phyloP scores from a whole-genome alignment of 2,888 invertebrate species.

The Drosophila barbarae region DNA sequence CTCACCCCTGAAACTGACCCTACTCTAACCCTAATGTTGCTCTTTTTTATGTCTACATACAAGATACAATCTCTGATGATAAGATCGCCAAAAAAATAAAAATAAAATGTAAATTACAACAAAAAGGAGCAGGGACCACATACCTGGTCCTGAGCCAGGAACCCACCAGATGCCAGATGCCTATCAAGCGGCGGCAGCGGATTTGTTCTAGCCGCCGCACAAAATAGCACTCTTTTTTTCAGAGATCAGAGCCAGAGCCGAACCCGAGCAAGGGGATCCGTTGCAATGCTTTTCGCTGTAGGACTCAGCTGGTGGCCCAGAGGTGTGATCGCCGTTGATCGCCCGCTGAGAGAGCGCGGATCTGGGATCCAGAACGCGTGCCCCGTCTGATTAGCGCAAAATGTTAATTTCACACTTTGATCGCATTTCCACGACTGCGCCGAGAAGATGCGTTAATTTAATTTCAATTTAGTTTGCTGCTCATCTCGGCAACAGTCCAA shows the following conservation, averaged over 20 bases:
- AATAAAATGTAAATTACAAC: constrained; percentile 65
- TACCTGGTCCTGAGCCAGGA: background rate
- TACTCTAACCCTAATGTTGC: constrained; percentile 1
- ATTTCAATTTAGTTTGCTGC: constrained; percentile 72
- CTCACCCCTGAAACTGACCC: constrained; percentile 1
- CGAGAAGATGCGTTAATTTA: constrained; percentile 66
- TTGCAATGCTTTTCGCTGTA: background rate
- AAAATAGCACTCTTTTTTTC: constrained; percentile 4
- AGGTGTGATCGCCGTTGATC: constrained; percentile 7
- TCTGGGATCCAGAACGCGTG: constrained; percentile 52
- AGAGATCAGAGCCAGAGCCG: background rate
- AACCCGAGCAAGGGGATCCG: background rate
- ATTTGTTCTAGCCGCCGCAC: constrained; percentile 57
- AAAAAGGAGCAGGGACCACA: constrained; percentile 42
- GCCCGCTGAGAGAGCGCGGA: constrained; percentile 20
- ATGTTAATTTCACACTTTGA: constrained; percentile 76
- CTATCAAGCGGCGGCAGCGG: constrained; percentile 46
- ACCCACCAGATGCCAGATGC: constrained; percentile 48
- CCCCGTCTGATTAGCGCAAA: constrained; percentile 72
- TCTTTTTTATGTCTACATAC: background rate
- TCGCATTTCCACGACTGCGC: constrained; percentile 63
- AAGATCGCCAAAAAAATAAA: constrained; percentile 22
- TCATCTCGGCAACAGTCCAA: constrained; percentile 5
- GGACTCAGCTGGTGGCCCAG: constrained; percentile 41
- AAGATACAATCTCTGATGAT: constrained; percentile 37